These are phyloP conservation scores for Lasaia peninsularis DNA, from an alignment of 1,140 invertebrate genomes.

Conservation along the genomic window DNA sequence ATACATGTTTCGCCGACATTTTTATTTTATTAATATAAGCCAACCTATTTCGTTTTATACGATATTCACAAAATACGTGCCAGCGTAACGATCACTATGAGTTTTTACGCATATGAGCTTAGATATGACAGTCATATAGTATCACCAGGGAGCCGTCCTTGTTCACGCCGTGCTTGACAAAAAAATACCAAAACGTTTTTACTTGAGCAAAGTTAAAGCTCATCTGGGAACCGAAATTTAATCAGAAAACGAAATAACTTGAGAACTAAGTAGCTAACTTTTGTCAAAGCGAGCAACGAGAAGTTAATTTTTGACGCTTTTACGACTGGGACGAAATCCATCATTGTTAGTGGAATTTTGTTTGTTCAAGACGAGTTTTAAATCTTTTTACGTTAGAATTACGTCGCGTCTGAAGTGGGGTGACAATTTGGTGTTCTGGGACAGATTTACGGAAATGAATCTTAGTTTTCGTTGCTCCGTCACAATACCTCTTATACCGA, in stretches of 20 bases:
- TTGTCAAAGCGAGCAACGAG: conserved; percentile 15
- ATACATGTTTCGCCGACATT: no score
- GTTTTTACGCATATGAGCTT: no score
- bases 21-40: no score
- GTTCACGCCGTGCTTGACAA: not conserved
- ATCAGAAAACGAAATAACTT: conserved; percentile 20
- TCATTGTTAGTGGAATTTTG: conserved; percentile 25
- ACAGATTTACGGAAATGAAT: not conserved
- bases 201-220: conserved; percentile 13
- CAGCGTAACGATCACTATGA: no score
- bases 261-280: conserved; percentile 17
- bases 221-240: conserved; percentile 15
- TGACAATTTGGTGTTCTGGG: conserved; percentile 8
- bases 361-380: conserved; percentile 13
- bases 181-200: conserved; percentile 1
- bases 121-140: no score
- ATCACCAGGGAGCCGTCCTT: no score
- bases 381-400: conserved; percentile 13
- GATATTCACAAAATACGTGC: no score
- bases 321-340: conserved; percentile 22
- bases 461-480: not conserved
- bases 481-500: not conserved
- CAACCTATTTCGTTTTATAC: not conserved
- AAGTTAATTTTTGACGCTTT: conserved; percentile 17
- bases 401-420: conserved; percentile 3